These are phyloP conservation scores for Thereva nobilitata DNA, from an alignment of 2,888 invertebrate genomes.

Conservation along the genomic window DNA sequence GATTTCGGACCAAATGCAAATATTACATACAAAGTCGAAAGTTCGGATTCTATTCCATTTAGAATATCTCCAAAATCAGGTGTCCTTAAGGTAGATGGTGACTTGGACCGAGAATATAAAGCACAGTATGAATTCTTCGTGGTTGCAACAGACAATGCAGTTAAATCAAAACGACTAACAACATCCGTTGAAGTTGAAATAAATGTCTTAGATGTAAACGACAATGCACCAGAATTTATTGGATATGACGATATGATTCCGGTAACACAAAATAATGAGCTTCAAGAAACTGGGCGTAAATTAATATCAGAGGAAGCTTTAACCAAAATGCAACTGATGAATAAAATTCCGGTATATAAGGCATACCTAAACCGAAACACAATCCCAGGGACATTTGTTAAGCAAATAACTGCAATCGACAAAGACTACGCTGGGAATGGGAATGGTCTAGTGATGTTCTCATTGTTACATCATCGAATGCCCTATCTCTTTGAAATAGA, in stretches of 20 bases:
- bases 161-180: slow-evolving; percentile 64
- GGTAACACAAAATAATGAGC: slow-evolving; percentile 42
- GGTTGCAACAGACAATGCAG: slow-evolving; percentile 74
- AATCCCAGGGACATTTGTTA: slow-evolving; percentile 73
- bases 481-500: slow-evolving; percentile 76
- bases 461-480: slow-evolving; percentile 69
- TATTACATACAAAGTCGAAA: slow-evolving; percentile 70
- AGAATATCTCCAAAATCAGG: slow-evolving; percentile 71
- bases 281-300: slow-evolving; percentile 58
- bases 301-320: slow-evolving; percentile 31
- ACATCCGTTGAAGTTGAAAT: slow-evolving; percentile 79
- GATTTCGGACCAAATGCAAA: slow-evolving; percentile 82
- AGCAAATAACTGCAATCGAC: slow-evolving; percentile 80
- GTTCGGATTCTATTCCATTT: slow-evolving; percentile 66
- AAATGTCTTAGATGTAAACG: slow-evolving; percentile 80
- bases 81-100: slow-evolving; percentile 72
- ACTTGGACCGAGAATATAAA: slow-evolving; percentile 74
- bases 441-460: slow-evolving; percentile 82
- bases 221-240: slow-evolving; percentile 79
- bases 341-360: slow-evolving; percentile 71
- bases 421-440: slow-evolving; percentile 83
- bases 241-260: slow-evolving; percentile 67
- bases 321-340: slow-evolving; percentile 37
- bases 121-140: slow-evolving; percentile 74
- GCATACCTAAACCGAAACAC: slow-evolving; percentile 75